phyloP scores from a whole-genome alignment of 2,888 invertebrate genomes.

The Zonitis immaculata region DNA sequence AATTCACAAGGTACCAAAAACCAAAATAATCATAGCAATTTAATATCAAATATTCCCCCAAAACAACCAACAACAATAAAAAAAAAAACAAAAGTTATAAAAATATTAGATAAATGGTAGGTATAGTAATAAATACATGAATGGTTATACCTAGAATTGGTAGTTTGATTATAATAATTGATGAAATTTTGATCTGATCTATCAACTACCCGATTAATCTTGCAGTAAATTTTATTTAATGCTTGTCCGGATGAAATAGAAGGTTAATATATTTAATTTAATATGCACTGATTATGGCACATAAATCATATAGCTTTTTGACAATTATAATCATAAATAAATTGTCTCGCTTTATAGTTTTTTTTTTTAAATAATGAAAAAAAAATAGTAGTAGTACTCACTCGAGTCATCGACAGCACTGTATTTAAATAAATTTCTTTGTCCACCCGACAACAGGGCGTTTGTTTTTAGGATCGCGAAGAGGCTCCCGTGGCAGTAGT shows the following conservation, averaged over 20 bases:
- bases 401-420: constrained; percentile 17
- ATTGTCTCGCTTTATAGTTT: background rate
- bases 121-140: too few species aligned
- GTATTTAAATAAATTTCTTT: background rate
- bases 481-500: constrained; percentile 72
- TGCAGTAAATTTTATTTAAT: constrained; percentile 16
- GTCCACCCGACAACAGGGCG: constrained; percentile 37
- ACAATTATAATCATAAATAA: background rate
- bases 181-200: background rate
- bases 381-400: too few species aligned
- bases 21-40: background rate
- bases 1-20: constrained; percentile 58
- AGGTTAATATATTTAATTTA: constrained; percentile 18
- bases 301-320: constrained; percentile 10
- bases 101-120: background rate
- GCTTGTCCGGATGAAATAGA: constrained; percentile 18
- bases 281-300: constrained; percentile 7
- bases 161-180: too few species aligned
- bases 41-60: background rate
- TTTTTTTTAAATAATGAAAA: too few species aligned
- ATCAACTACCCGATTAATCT: constrained; percentile 3
- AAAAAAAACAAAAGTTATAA: too few species aligned
- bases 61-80: background rate
- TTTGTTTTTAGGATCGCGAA: constrained; percentile 56
- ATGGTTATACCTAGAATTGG: too few species aligned